Percentiles rank a stretch among this genome's conserved stretches.
phyloP scores from a whole-genome alignment of 2,888 invertebrate species.

The Rhamphomyia laevipes region DNA sequence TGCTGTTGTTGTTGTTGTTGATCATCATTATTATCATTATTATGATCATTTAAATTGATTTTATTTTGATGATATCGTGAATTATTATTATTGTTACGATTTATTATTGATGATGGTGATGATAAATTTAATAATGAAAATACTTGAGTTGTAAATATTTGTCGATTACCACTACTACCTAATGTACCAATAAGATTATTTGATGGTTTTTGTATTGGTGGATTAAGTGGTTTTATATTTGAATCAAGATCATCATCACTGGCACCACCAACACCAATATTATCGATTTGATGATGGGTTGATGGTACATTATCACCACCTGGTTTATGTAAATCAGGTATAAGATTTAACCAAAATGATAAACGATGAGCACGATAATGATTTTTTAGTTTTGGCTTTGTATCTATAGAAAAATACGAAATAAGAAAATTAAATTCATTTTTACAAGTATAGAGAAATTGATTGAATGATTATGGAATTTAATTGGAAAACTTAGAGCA shows the following conservation, averaged over 20 bases:
- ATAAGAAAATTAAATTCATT: no score
- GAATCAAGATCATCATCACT: constrained; percentile 44
- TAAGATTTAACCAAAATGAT: constrained; percentile 89
- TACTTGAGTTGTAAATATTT: constrained; percentile 30
- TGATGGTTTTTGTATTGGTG: constrained; percentile 23
- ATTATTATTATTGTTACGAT: constrained; percentile 25
- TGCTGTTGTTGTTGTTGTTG: constrained; percentile 11
- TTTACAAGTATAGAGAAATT: no score
- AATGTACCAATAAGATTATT: constrained; percentile 9
- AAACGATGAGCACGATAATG: constrained; percentile 88
- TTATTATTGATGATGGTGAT: constrained; percentile 33
- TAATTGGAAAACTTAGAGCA: no score
- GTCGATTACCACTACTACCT: neutral
- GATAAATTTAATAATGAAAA: constrained; percentile 36
- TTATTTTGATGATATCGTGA: constrained; percentile 26
- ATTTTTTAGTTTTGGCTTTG: constrained; percentile 80
- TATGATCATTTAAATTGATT: constrained; percentile 16
- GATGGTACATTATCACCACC: constrained; percentile 77
- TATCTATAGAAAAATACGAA: no score
- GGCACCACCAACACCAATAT: constrained; percentile 44
- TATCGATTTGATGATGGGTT: constrained; percentile 72
- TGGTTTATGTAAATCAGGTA: constrained; percentile 82
- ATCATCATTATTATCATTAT: neutral
- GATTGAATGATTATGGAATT: no score
- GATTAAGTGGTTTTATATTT: constrained; percentile 40